Conservation (phyloP, 2,113 vertebrate genomes). For the Lichenostomus cassidix region DNA sequence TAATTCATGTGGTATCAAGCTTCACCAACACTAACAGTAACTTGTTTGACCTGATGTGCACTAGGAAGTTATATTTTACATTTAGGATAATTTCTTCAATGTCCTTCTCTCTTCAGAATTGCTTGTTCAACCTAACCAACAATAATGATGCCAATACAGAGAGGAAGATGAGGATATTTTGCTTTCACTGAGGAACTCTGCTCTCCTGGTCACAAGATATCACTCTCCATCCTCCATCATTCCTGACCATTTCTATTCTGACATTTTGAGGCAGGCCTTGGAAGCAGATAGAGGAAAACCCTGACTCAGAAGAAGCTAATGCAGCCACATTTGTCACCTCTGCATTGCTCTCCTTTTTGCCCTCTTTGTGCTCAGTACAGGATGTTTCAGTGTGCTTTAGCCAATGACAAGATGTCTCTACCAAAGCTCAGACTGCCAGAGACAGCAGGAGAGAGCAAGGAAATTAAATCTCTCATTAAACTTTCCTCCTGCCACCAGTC, state of each 20-base stretch:
- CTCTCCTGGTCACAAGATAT: not conserved
- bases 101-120: not conserved
- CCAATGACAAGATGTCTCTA: not conserved
- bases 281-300: not conserved
- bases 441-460: not conserved
- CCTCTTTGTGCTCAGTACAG: not conserved
- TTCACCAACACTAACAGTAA: not conserved
- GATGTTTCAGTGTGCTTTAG: not conserved
- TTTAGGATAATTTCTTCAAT: not conserved
- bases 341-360: not conserved
- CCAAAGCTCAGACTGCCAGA: not conserved
- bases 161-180: not conserved
- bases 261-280: not conserved
- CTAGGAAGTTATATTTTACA: not conserved
- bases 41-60: not conserved
- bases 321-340: not conserved
- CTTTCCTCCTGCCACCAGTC: not conserved
- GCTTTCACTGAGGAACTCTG: not conserved
- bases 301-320: not conserved
- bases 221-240: not conserved
- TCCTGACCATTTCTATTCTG: not conserved
- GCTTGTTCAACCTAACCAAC: not conserved
- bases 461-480: not conserved
- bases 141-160: not conserved
- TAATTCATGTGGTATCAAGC: not conserved